Evolutionary conservation across 2,888 invertebrate species (phyloP).

Genomic region (Thera obeliscata): DNA sequence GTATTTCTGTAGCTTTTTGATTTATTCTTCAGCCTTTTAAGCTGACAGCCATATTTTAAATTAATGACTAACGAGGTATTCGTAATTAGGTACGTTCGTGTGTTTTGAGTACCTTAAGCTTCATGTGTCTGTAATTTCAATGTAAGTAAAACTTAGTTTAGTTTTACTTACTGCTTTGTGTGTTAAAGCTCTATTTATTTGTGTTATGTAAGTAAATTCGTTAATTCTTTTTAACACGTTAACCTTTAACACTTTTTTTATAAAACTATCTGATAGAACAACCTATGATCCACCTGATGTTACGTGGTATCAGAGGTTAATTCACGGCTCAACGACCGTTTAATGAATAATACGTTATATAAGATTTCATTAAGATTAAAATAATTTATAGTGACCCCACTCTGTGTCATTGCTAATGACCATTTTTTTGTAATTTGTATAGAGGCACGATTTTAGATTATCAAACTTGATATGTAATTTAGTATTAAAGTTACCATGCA

Average conservation of each 20-base stretch:
- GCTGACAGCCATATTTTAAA: background rate
- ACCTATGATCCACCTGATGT: too few species aligned
- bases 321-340: background rate
- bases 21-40: background rate
- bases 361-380: conserved; percentile 2
- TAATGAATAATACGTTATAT: background rate
- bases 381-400: conserved; percentile 4
- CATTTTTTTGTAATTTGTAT: background rate
- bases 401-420: background rate
- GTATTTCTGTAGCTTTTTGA: background rate
- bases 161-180: too few species aligned
- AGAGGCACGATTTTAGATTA: background rate
- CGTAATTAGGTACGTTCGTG: too few species aligned
- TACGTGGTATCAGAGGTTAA: background rate
- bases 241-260: too few species aligned
- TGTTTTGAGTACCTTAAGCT: too few species aligned
- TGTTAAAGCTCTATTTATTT: too few species aligned
- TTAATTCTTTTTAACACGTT: too few species aligned
- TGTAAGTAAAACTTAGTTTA: too few species aligned
- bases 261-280: too few species aligned
- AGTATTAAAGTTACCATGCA: background rate
- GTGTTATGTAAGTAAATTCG: too few species aligned
- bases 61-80: too few species aligned
- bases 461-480: background rate
- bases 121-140: too few species aligned